A percentile compares a stretch with the other conserved stretches of the same genome.
phyloP scores from a whole-genome alignment of 2,113 vertebrate species.

The Poicephalus meyeri region DNA sequence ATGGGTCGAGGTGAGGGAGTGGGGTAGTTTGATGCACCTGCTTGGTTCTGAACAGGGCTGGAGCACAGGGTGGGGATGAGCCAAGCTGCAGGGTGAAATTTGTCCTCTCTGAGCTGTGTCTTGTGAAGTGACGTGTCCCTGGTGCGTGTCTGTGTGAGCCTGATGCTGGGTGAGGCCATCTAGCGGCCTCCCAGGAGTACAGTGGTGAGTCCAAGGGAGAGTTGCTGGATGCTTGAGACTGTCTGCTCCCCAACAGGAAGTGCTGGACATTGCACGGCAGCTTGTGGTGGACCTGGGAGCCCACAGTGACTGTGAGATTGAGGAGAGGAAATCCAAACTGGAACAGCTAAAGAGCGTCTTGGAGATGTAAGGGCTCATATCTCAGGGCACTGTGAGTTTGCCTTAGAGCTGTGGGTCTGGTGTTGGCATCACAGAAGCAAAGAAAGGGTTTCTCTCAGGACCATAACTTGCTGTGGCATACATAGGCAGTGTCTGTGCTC shows the following conservation, averaged over 20 bases:
- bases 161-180: neutral
- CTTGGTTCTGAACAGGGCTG: neutral
- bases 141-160: neutral
- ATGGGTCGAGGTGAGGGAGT: neutral
- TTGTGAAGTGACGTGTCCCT: neutral
- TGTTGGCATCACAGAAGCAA: neutral
- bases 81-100: neutral
- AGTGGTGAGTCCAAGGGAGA: neutral
- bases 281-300: conserved; percentile 89
- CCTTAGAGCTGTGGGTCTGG: neutral
- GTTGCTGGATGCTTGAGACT: neutral
- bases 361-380: conserved; percentile 87
- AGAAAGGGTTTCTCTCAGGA: neutral
- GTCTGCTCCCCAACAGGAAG: conserved; percentile 80
- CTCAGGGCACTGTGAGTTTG: neutral
- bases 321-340: conserved; percentile 93
- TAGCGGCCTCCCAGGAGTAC: neutral
- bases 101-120: neutral
- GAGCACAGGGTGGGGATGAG: neutral
- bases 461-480: fast-evolving
- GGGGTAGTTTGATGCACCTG: neutral
- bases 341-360: conserved; percentile 96
- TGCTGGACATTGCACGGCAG: conserved; percentile 93
- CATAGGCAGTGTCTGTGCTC: neutral
- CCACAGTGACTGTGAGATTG: conserved; percentile 88